These are phyloP conservation scores for Pyrgilauda ruficollis DNA, from an alignment of 2,113 vertebrate species.

Conservation along the genomic window DNA sequence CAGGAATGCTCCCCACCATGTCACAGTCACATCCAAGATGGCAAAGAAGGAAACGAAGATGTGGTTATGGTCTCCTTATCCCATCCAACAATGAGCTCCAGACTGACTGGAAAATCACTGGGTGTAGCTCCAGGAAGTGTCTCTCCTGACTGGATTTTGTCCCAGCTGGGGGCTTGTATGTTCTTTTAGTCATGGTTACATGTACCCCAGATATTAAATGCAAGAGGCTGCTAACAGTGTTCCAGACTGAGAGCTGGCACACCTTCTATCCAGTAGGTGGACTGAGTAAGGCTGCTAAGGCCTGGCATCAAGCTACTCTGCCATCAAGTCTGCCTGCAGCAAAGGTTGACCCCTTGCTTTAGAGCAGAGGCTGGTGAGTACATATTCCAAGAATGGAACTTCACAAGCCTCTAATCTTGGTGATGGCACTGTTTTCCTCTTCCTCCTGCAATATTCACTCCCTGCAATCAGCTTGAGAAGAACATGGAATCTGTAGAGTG, in stretches of 20 bases:
- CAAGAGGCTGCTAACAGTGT: neutral
- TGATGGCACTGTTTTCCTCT: neutral
- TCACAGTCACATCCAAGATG: neutral
- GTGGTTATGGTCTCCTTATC: neutral
- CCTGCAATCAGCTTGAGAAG: neutral
- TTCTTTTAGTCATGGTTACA: neutral
- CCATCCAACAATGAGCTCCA: neutral
- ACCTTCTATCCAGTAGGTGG: accelerated
- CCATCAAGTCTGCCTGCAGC: neutral
- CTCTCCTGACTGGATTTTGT: neutral
- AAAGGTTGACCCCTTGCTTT: neutral
- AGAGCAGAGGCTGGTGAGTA: neutral
- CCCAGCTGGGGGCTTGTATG: neutral
- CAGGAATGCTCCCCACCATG: neutral
- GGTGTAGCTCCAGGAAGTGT: neutral
- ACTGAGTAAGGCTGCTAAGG: neutral
- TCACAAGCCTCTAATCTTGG: neutral
- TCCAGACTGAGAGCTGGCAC: neutral
- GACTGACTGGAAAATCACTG: neutral
- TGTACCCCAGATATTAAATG: neutral
- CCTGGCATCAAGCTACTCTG: neutral
- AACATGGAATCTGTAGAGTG: neutral
- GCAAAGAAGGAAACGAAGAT: neutral
- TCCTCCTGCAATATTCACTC: neutral
- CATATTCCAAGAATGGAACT: neutral